Conservation (phyloP, 2,888 invertebrate species). For the Drosophila buzzatii region DNA sequence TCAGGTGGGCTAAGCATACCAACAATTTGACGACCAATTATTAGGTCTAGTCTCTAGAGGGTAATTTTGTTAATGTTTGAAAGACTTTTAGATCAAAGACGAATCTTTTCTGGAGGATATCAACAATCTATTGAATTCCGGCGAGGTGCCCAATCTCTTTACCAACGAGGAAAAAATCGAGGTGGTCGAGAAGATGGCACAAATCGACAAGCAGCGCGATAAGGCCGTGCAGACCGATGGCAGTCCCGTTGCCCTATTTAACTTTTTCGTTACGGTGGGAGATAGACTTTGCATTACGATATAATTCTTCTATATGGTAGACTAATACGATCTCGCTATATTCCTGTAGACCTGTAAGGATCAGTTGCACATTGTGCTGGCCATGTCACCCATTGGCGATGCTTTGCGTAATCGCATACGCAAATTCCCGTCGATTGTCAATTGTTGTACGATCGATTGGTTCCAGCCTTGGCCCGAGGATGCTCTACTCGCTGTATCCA, state of each 20-base stretch:
- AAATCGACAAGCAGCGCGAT: slow-evolving; percentile 94
- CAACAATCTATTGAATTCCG: slow-evolving; percentile 95
- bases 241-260: slow-evolving; percentile 94
- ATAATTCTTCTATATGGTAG: not conserved
- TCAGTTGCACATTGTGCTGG: slow-evolving; percentile 94
- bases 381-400: slow-evolving; percentile 96
- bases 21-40: not conserved
- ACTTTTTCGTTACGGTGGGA: slow-evolving; percentile 90
- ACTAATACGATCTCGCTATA: not conserved
- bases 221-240: slow-evolving; percentile 96
- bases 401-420: slow-evolving; percentile 92
- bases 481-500: slow-evolving; percentile 95
- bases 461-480: slow-evolving; percentile 98
- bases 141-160: slow-evolving; percentile 97
- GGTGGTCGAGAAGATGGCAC: slow-evolving; percentile 96
- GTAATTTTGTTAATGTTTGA: slow-evolving; percentile 26
- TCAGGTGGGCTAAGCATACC: slow-evolving; percentile 87
- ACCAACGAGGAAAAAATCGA: slow-evolving; percentile 94
- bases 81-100: slow-evolving; percentile 90
- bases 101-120: slow-evolving; percentile 97
- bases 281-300: not conserved
- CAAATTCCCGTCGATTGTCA: slow-evolving; percentile 96
- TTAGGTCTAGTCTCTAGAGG: not conserved
- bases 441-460: slow-evolving; percentile 98
- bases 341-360: slow-evolving; percentile 90